Percentiles rank a stretch among this genome's conserved stretches.
Conservation (phyloP, 1,140 invertebrate species). For the Zaprionus davidi region DNA sequence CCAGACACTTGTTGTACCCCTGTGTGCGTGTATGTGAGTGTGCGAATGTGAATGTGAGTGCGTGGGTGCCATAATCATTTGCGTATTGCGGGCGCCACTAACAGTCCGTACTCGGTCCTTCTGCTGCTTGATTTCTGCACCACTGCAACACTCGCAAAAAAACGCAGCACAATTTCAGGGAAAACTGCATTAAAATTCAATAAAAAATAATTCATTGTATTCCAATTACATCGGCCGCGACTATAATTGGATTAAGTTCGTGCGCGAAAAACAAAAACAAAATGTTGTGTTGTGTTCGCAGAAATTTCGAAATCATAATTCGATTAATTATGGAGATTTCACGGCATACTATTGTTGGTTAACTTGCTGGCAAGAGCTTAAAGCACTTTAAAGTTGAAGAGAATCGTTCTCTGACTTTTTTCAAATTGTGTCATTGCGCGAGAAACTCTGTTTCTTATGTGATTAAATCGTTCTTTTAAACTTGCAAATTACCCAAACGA, state of each 20-base stretch:
- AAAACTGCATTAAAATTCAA: slow-evolving; percentile 21
- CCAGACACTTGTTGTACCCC: slow-evolving; percentile 43
- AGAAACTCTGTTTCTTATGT: neutral
- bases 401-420: neutral
- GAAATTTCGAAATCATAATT: slow-evolving; percentile 5
- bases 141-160: slow-evolving; percentile 34
- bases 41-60: slow-evolving; percentile 18
- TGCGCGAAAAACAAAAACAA: neutral
- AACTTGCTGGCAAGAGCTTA: neutral
- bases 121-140: neutral
- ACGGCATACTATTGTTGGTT: neutral
- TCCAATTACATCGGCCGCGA: slow-evolving; percentile 2
- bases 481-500: neutral
- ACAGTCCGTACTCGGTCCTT: slow-evolving; percentile 5
- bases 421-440: neutral
- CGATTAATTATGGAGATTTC: neutral
- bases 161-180: slow-evolving; percentile 2
- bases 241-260: slow-evolving; percentile 1
- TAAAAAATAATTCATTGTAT: slow-evolving; percentile 13
- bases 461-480: neutral
- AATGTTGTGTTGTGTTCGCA: neutral
- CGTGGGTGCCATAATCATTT: slow-evolving; percentile 59
- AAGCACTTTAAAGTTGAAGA: neutral
- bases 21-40: slow-evolving; percentile 14
- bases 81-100: slow-evolving; percentile 63